These are phyloP conservation scores for Halichoerus grypus DNA, from an alignment of 2,113 vertebrate species.

Conservation along the genomic window DNA sequence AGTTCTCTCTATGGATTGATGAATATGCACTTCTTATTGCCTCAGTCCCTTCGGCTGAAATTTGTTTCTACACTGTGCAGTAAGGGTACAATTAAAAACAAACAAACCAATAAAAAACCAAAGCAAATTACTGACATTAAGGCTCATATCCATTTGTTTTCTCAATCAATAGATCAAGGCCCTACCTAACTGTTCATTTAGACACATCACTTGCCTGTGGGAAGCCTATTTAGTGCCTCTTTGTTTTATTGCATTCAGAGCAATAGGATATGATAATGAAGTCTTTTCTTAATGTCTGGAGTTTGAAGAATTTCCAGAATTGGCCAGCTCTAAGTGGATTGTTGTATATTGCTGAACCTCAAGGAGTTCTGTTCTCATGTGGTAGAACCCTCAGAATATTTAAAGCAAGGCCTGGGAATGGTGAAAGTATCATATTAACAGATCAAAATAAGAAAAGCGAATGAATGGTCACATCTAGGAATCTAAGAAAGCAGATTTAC, in stretches of 20 bases:
- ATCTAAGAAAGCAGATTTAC: background rate
- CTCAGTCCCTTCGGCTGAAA: background rate
- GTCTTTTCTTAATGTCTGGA: slow-evolving; percentile 44
- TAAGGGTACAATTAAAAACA: slow-evolving; percentile 28
- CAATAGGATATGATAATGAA: background rate
- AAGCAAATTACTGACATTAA: background rate
- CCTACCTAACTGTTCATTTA: background rate
- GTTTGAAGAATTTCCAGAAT: slow-evolving; percentile 45
- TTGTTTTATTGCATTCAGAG: background rate
- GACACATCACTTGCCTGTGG: background rate
- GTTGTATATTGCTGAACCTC: background rate
- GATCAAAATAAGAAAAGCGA: background rate
- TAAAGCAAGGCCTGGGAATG: background rate
- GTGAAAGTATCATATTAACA: background rate
- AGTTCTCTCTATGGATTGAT: background rate
- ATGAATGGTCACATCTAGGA: background rate
- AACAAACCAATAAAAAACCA: background rate
- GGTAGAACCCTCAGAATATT: background rate
- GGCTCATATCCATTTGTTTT: background rate
- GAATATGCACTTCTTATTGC: background rate
- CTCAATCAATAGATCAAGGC: background rate
- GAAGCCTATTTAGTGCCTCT: background rate
- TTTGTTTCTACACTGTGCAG: background rate
- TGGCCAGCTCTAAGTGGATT: slow-evolving; percentile 3
- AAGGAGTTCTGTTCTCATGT: background rate